Conservation (phyloP, 2,797 vertebrate genomes). For the Agapornis canus region DNA sequence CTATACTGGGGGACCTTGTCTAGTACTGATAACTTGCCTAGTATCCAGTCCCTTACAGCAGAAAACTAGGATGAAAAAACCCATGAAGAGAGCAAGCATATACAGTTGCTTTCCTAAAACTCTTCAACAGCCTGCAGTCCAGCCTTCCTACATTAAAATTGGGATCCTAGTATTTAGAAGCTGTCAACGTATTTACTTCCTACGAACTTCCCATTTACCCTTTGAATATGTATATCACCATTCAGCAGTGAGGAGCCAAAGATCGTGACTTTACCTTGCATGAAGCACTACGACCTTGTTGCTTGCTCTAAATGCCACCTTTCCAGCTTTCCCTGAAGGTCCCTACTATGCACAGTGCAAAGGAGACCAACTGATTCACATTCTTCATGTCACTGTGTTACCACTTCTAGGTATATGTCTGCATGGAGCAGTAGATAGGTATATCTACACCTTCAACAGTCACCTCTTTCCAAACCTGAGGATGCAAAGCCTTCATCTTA, state of each 20-base stretch:
- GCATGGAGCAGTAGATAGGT: not conserved
- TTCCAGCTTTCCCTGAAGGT: not conserved
- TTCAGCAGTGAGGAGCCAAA: not conserved
- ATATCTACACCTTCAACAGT: not conserved
- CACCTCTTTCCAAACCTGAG: not conserved
- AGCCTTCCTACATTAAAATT: not conserved
- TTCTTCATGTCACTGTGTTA: not conserved
- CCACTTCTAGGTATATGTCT: not conserved
- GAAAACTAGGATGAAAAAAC: not conserved
- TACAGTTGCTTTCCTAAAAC: not conserved
- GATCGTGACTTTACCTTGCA: rapidly evolving
- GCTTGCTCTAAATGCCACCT: not conserved
- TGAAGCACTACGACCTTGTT: not conserved
- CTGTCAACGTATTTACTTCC: not conserved
- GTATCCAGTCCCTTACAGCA: not conserved
- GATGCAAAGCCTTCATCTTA: not conserved
- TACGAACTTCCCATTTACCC: not conserved
- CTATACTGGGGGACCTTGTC: not conserved
- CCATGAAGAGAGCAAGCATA: not conserved
- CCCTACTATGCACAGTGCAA: rapidly evolving
- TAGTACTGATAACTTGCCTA: not conserved
- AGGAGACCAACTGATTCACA: not conserved
- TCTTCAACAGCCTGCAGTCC: not conserved
- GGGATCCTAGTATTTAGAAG: not conserved
- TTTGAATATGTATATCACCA: rapidly evolving